Conservation (phyloP, 2,888 invertebrate species). For the Drosophila buzzatii region DNA sequence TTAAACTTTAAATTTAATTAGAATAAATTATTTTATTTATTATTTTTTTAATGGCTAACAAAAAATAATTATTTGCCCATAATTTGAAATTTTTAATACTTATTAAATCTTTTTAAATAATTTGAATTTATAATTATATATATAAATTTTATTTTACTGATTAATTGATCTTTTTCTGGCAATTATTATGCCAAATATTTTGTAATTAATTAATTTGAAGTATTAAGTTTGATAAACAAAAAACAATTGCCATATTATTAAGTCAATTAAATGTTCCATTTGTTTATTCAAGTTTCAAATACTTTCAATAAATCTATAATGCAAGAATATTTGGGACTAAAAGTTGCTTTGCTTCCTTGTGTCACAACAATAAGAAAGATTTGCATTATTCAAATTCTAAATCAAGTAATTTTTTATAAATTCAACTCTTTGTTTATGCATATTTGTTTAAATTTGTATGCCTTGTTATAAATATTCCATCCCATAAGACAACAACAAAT, state of each 20-base stretch:
- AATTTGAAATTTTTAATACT: too few species aligned
- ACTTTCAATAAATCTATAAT: slow-evolving; percentile 1
- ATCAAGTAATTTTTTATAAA: neutral
- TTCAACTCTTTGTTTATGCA: slow-evolving; percentile 1
- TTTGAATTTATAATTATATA: too few species aligned
- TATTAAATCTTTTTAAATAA: too few species aligned
- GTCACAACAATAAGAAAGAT: neutral
- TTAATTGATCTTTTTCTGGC: too few species aligned
- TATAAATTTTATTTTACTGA: too few species aligned
- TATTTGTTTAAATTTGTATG: slow-evolving; percentile 9
- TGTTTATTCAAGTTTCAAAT: neutral
- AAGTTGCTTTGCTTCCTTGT: neutral
- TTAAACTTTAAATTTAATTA: too few species aligned
- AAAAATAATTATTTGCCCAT: too few species aligned
- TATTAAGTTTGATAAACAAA: neutral
- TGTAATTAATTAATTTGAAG: neutral
- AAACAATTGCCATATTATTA: neutral
- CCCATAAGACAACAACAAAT: slow-evolving; percentile 13
- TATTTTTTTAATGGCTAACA: too few species aligned
- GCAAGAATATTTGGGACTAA: neutral
- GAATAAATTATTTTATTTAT: too few species aligned
- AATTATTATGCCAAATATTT: neutral
- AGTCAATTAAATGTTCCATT: neutral
- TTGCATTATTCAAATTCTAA: slow-evolving; percentile 20
- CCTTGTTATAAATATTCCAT: neutral